Evolutionary conservation across 1,140 invertebrate genomes (phyloP).

Genomic region (Ips typographus): DNA sequence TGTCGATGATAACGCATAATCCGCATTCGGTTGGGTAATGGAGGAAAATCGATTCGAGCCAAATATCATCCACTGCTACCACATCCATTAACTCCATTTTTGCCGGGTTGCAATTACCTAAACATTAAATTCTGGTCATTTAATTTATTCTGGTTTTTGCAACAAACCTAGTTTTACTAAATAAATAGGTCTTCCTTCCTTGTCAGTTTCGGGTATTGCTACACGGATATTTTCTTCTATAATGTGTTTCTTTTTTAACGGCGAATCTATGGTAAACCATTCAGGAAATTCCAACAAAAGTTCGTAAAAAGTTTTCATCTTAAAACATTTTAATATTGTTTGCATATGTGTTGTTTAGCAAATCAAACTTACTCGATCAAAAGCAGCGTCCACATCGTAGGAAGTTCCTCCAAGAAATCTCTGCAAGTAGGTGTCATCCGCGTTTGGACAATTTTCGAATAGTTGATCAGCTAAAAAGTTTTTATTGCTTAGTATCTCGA

Average conservation of each 20-base stretch:
- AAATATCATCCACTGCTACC: constrained; percentile 34
- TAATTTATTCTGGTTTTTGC: neutral
- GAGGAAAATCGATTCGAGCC: constrained; percentile 29
- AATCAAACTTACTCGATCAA: constrained; percentile 41
- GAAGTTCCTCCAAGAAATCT: constrained; percentile 44
- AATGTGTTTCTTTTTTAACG: constrained; percentile 39
- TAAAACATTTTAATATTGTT: constrained; percentile 19
- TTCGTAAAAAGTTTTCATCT: constrained; percentile 47
- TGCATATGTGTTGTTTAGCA: neutral
- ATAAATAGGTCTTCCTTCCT: constrained; percentile 47
- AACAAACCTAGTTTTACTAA: constrained; percentile 44
- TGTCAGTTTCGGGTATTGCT: constrained; percentile 45
- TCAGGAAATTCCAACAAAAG: constrained; percentile 44
- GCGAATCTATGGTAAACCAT: constrained; percentile 46
- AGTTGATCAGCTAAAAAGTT: constrained; percentile 27
- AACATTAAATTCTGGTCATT: constrained; percentile 1
- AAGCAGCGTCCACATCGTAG: constrained; percentile 46
- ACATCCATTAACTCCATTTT: constrained; percentile 35
- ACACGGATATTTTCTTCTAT: constrained; percentile 44
- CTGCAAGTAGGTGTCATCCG: constrained; percentile 43
- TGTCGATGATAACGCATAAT: constrained; percentile 50
- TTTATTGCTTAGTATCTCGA: too few relatives aligned
- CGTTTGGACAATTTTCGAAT: constrained; percentile 35
- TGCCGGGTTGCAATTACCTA: constrained; percentile 33
- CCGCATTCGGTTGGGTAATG: constrained; percentile 43